These are phyloP conservation scores for Caenorhabditis tropicalis DNA, from an alignment of 1,140 invertebrate species.

Conservation along the genomic window DNA sequence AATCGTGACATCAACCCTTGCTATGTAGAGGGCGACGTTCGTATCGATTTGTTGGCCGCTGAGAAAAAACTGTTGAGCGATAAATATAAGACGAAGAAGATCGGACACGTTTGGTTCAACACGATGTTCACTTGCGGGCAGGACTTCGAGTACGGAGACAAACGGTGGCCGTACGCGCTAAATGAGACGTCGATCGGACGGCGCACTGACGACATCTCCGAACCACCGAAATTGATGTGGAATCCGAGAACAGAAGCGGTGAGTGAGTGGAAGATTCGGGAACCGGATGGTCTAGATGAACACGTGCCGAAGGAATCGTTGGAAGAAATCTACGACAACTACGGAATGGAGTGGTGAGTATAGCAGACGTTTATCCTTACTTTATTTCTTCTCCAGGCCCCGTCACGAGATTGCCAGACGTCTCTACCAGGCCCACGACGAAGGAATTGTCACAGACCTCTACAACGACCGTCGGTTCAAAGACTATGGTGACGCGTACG, in stretches of 20 bases:
- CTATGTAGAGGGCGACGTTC: constrained; percentile 71
- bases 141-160: constrained; percentile 66
- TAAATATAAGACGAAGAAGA: no score
- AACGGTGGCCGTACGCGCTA: constrained; percentile 59
- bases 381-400: constrained; percentile 62
- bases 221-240: not conserved
- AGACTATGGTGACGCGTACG: not conserved
- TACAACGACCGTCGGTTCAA: constrained; percentile 63
- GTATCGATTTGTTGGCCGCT: constrained; percentile 60
- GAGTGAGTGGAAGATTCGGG: not conserved
- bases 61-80: constrained; percentile 6
- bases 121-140: constrained; percentile 69
- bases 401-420: constrained; percentile 64
- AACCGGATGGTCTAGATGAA: constrained; percentile 63
- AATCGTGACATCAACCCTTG: constrained; percentile 61
- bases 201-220: not conserved
- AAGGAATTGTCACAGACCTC: constrained; percentile 61
- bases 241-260: not conserved
- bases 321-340: constrained; percentile 57
- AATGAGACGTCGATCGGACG: not conserved
- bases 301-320: constrained; percentile 63
- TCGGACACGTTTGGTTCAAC: constrained; percentile 71
- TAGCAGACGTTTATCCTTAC: no score
- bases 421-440: constrained; percentile 61
- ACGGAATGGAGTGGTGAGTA: constrained; percentile 54